phyloP scores from a whole-genome alignment of 2,113 vertebrate genomes.

The Pygoscelis adeliae region DNA sequence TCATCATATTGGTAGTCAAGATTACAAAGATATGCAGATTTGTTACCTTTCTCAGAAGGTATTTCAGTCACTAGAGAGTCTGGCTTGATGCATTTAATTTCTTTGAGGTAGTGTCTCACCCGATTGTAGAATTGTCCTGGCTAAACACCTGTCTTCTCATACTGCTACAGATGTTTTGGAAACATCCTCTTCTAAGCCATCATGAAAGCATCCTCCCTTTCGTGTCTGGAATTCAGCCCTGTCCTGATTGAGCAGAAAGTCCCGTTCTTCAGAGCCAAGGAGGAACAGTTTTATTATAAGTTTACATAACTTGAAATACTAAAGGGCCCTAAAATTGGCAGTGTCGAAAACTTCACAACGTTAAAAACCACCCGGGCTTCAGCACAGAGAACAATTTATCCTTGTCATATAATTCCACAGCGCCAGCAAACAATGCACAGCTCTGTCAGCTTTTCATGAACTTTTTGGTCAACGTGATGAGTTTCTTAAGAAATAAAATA shows the following conservation, averaged over 20 bases:
- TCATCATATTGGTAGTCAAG: neutral
- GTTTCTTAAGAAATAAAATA: conserved; percentile 35
- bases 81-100: neutral
- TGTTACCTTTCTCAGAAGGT: neutral
- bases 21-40: neutral
- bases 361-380: conserved; percentile 9
- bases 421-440: conserved; percentile 8
- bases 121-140: neutral
- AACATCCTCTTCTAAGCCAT: neutral
- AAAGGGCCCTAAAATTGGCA: conserved; percentile 23
- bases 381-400: conserved; percentile 2
- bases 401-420: neutral
- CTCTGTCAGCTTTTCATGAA: conserved; percentile 7
- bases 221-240: neutral
- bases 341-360: neutral
- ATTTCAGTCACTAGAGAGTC: neutral
- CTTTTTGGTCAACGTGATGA: neutral
- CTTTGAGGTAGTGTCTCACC: neutral
- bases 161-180: neutral
- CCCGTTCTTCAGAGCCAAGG: neutral
- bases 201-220: neutral
- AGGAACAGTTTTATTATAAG: conserved; percentile 30
- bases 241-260: neutral
- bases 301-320: conserved; percentile 26
- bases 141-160: neutral